These are phyloP conservation scores for Papilio helenus DNA, from an alignment of 1,140 invertebrate species.

Conservation along the genomic window DNA sequence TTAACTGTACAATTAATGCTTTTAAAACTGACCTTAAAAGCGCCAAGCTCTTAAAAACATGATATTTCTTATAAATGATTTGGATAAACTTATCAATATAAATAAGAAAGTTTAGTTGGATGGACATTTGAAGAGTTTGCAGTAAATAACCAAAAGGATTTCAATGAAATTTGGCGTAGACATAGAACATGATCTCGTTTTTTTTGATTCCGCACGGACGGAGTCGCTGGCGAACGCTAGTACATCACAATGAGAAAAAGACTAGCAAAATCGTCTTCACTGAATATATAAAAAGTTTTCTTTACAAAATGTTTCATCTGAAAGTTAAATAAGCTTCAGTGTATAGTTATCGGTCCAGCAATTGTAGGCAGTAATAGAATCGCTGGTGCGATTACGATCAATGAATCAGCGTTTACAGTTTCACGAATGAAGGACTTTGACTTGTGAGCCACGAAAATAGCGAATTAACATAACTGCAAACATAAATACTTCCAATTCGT, in stretches of 20 bases:
- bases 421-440: slow-evolving; percentile 28
- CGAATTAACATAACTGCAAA: background rate
- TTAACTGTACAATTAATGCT: background rate
- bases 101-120: background rate
- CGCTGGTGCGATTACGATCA: background rate
- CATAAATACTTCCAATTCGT: too few relatives aligned
- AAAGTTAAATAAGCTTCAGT: background rate
- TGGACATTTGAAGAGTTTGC: too few relatives aligned
- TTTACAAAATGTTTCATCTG: background rate
- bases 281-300: background rate
- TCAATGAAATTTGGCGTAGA: too few relatives aligned
- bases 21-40: background rate
- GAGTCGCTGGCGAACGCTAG: background rate
- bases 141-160: too few relatives aligned
- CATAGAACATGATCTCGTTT: too few relatives aligned
- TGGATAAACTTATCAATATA: background rate
- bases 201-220: too few relatives aligned
- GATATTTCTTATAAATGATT: background rate
- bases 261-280: background rate
- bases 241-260: background rate
- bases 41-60: background rate
- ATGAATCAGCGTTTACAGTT: slow-evolving; percentile 37
- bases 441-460: background rate
- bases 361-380: background rate
- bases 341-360: background rate